Evolutionary conservation across 2,888 invertebrate genomes (phyloP).

Genomic region (Chalcosyrphus nemorum): DNA sequence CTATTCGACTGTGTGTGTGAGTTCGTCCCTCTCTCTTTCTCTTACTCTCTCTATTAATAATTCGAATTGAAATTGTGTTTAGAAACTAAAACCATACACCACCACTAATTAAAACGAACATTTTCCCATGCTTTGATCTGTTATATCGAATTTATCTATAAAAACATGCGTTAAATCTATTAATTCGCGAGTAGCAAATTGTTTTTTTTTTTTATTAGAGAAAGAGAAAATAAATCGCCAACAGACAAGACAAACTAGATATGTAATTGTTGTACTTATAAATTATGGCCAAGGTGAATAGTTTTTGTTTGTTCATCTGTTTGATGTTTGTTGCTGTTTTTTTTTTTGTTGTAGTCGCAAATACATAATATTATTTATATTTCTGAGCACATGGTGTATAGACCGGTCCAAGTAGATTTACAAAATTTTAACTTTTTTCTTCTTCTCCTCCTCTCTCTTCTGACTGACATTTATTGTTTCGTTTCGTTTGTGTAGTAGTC

Average conservation of each 20-base stretch:
- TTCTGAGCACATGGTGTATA: constrained; percentile 31
- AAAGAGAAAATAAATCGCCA: neutral
- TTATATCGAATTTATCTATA: neutral
- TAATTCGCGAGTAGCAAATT: neutral
- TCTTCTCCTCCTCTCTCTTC: too few relatives aligned
- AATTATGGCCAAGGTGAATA: constrained; percentile 18
- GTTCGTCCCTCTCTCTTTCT: neutral
- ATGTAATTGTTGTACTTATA: neutral
- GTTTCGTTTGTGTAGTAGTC: constrained; percentile 20
- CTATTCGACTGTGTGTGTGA: neutral
- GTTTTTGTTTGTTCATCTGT: constrained; percentile 18
- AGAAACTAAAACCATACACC: neutral
- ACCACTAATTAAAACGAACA: neutral
- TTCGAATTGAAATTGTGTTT: neutral
- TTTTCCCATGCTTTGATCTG: neutral
- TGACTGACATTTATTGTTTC: constrained; percentile 11
- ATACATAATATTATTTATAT: too few relatives aligned
- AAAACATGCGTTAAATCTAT: neutral
- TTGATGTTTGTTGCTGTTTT: neutral
- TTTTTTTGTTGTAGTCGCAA: neutral
- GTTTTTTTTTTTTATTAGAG: neutral
- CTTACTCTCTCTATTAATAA: neutral
- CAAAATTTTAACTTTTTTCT: neutral
- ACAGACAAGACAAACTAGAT: neutral
- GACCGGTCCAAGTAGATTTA: constrained; percentile 26